phyloP scores from a whole-genome alignment of 2,888 invertebrate genomes.

The Drosophila suboccidentalis region DNA sequence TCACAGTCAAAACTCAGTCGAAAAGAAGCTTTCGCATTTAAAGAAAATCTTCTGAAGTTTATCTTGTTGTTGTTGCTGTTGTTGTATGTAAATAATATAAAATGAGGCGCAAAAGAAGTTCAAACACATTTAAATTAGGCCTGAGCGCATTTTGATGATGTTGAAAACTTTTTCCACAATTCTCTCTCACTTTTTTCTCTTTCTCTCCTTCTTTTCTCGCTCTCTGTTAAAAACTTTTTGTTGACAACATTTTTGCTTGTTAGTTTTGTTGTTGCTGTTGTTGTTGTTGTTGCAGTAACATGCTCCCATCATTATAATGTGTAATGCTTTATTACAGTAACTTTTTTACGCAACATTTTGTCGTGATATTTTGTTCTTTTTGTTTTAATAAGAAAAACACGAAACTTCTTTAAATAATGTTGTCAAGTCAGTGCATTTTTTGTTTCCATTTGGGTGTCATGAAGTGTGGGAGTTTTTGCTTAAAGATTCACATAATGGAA shows the following conservation, averaged over 20 bases:
- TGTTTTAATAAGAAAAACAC: slow-evolving; percentile 22
- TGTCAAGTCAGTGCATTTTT: slow-evolving; percentile 45
- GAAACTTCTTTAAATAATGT: slow-evolving; percentile 52
- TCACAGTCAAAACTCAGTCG: slow-evolving; percentile 26
- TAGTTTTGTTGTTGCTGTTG: slow-evolving; percentile 48
- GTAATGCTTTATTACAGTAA: slow-evolving; percentile 61
- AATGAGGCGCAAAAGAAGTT: slow-evolving; percentile 58
- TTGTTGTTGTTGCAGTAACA: slow-evolving; percentile 55
- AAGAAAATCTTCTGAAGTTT: slow-evolving; percentile 51
- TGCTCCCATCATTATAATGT: slow-evolving; percentile 73
- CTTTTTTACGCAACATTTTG: slow-evolving; percentile 61
- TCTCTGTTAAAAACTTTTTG: slow-evolving; percentile 59
- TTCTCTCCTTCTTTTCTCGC: neutral
- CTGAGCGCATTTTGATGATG: slow-evolving; percentile 76
- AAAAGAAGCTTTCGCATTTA: slow-evolving; percentile 34
- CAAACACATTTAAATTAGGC: slow-evolving; percentile 76
- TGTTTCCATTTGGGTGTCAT: slow-evolving; percentile 38
- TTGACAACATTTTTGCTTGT: slow-evolving; percentile 65
- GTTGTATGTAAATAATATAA: slow-evolving; percentile 64
- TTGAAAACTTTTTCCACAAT: slow-evolving; percentile 57
- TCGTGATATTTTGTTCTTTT: slow-evolving; percentile 22
- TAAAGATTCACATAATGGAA: slow-evolving; percentile 39
- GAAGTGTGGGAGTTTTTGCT: slow-evolving; percentile 15
- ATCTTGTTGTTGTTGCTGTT: slow-evolving; percentile 3
- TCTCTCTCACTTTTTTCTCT: neutral